phyloP scores from a whole-genome alignment of 2,113 vertebrate species.

The Chascanopsetta lugubris region DNA sequence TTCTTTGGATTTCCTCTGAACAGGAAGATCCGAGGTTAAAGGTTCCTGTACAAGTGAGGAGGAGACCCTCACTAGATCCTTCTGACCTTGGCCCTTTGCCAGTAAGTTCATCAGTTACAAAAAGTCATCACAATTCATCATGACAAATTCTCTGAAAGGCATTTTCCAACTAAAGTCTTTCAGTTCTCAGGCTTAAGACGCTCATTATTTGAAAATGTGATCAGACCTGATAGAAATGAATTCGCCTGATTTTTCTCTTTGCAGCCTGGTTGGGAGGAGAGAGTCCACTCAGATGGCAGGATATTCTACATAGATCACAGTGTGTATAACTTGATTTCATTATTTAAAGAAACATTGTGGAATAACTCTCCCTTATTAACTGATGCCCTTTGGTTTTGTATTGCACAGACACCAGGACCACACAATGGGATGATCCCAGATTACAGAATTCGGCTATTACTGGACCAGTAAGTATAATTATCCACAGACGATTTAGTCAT shows the following conservation, averaged over 20 bases:
- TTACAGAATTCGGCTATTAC: constrained; percentile 91
- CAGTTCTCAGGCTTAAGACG: not conserved
- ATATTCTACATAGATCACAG: constrained; percentile 98
- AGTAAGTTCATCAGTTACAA: constrained; percentile 77
- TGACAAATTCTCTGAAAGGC: constrained; percentile 9
- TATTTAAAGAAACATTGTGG: not conserved
- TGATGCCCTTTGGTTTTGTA: constrained; percentile 10
- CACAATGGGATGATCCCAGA: constrained; percentile 98
- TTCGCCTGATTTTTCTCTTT: constrained; percentile 12
- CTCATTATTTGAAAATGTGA: not conserved
- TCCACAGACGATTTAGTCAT: too few species aligned
- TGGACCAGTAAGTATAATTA: constrained; percentile 89
- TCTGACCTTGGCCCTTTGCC: constrained; percentile 90
- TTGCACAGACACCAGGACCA: constrained; percentile 89
- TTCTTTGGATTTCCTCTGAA: constrained; percentile 56
- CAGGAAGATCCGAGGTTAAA: constrained; percentile 95
- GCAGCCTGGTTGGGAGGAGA: constrained; percentile 98
- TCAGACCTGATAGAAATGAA: not conserved
- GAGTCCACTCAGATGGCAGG: constrained; percentile 92
- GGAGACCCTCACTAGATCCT: constrained; percentile 85
- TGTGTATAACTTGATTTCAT: constrained; percentile 78
- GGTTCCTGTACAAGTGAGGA: constrained; percentile 84
- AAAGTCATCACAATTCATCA: too few species aligned
- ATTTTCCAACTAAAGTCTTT: not conserved
- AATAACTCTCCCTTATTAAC: constrained; percentile 6